Evolutionary conservation across 2,113 vertebrate species (phyloP), one percentile per base, ranked within the genome.

Genomic region (Arenaria interpres): DNA sequence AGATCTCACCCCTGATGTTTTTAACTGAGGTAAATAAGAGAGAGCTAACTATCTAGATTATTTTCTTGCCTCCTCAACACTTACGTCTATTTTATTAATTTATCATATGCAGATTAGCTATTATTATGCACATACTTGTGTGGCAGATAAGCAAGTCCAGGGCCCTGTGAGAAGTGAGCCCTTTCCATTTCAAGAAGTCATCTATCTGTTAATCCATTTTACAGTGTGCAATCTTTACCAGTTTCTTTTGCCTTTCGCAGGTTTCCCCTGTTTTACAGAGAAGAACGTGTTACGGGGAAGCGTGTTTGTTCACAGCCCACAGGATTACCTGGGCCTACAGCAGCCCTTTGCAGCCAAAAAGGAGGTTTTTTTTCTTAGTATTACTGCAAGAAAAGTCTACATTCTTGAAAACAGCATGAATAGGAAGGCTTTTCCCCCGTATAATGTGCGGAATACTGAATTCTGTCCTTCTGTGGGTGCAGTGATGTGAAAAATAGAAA

Each of bases 401-500:
- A 0, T 28, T 71, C 74, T 64, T 13, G 5, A 67, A 93, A 74
- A 39, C 0, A 21, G 16, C 16, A 4, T 41, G 53, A 89, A 73
- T 37, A 79, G 46, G 57, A 95, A 91, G 76, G 37, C 27, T 92
- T 71, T 85, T 73, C 27, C 33, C 68, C 37, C 3, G 1, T 72
- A 67, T 51, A 37, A 86, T 33, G 24, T 62, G 71, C 95, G 75
- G 23, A 17, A 93, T 78, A 95, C 79, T 1, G 0, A 94, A 95
- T 71, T 95, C 75, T 79, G 86, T 90, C 95, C 71, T 93, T 94
- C 88, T 76, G 85, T 7, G 9, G 84, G 79, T 92, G 95, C 92
- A 96, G 56, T 33, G 84, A 95, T 87, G 91, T 96, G 94, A 97
- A 91, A 97, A 97, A 97, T 93, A 74, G 96, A 80, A 96, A 97